Evolutionary conservation across 1,140 invertebrate genomes (phyloP).

Genomic region (Rhopalosiphum maidis): DNA sequence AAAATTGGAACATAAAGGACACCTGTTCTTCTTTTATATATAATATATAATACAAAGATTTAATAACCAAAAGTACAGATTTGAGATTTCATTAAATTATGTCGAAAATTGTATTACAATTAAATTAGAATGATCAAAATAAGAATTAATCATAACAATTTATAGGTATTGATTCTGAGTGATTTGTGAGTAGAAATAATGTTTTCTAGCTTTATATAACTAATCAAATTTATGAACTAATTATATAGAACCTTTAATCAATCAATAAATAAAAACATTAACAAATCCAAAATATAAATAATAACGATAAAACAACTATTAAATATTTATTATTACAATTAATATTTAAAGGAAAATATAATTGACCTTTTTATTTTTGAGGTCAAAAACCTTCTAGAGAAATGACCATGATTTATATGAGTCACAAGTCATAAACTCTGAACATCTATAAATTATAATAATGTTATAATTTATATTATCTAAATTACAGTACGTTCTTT

Average conservation of each 20-base stretch:
- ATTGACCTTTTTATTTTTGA: neutral
- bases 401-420: neutral
- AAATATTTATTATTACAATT: neutral
- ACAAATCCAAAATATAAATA: neutral
- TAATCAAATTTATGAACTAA: neutral
- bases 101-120: neutral
- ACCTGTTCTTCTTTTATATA: no score
- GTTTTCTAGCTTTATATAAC: neutral
- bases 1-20: no score
- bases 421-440: neutral
- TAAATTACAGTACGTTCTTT: neutral
- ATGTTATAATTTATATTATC: neutral
- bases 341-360: neutral
- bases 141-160: neutral
- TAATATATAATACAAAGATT: no score
- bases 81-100: no score
- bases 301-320: neutral
- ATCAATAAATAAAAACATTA: neutral
- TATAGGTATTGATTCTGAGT: neutral
- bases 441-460: neutral
- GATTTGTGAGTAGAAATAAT: neutral
- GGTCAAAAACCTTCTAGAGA: neutral
- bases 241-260: no score
- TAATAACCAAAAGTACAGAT: no score
- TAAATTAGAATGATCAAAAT: neutral